Percentiles rank a stretch among this genome's conserved stretches.
Evolutionary conservation across 2,113 vertebrate species (phyloP).

Genomic region (Pelecanus crispus): DNA sequence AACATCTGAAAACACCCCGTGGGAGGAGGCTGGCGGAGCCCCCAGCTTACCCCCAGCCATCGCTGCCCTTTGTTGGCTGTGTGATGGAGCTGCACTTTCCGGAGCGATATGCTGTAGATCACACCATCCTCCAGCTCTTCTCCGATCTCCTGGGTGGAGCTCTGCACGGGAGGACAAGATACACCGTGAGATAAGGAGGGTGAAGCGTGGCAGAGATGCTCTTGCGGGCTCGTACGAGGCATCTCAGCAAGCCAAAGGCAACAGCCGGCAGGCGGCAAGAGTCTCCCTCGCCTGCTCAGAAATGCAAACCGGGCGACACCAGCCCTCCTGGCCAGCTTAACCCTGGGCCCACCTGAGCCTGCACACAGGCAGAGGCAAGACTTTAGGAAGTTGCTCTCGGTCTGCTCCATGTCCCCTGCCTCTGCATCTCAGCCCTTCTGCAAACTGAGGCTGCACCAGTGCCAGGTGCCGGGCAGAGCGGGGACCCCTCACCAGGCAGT

Average conservation of each 20-base stretch:
- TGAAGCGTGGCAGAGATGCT: neutral
- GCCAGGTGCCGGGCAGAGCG: rapidly evolving
- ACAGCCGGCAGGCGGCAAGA: neutral
- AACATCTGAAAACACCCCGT: neutral
- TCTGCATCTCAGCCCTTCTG: neutral
- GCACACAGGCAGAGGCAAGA: neutral
- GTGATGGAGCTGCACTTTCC: constrained; percentile 92
- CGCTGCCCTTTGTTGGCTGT: constrained; percentile 92
- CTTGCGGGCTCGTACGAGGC: rapidly evolving
- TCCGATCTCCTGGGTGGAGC: constrained; percentile 96
- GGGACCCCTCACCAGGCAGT: neutral
- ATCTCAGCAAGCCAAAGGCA: neutral
- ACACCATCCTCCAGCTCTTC: constrained; percentile 95
- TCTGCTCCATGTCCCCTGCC: neutral
- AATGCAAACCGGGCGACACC: neutral
- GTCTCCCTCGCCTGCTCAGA: neutral
- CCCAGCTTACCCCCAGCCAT: constrained; percentile 88
- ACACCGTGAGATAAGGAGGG: neutral
- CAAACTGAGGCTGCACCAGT: neutral
- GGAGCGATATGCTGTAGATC: constrained; percentile 94
- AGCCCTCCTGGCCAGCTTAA: neutral
- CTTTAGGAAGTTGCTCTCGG: neutral
- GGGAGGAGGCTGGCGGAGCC: neutral
- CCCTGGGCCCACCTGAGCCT: neutral
- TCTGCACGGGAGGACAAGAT: constrained; percentile 68